These are phyloP conservation scores for Seira sanloemensis DNA, from an alignment of 2,888 invertebrate genomes.

Conservation along the genomic window DNA sequence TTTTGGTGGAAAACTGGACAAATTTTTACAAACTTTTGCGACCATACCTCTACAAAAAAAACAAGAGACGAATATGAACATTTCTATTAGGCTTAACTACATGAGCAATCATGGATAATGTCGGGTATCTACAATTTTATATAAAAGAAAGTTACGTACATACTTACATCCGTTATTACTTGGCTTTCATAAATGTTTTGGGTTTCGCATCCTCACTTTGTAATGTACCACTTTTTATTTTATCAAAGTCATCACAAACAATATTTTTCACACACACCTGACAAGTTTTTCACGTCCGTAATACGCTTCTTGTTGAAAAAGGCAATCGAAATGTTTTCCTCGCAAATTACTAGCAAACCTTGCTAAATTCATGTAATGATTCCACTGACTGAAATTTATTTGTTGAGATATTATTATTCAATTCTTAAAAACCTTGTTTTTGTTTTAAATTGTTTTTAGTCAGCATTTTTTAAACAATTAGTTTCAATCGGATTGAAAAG, in stretches of 20 bases:
- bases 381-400: slow-evolving; percentile 27
- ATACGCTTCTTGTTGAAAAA: slow-evolving; percentile 45
- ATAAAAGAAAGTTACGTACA: neutral
- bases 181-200: no score
- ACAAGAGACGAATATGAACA: neutral
- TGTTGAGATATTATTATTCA: no score
- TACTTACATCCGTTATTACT: no score
- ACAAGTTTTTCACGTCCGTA: slow-evolving; percentile 46
- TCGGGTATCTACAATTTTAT: neutral
- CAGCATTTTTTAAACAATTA: no score
- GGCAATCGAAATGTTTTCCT: slow-evolving; percentile 33
- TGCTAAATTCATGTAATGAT: slow-evolving; percentile 11
- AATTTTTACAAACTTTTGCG: slow-evolving; percentile 37
- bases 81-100: neutral
- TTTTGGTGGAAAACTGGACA: slow-evolving; percentile 35
- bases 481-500: no score
- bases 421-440: no score
- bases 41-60: slow-evolving; percentile 27
- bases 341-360: slow-evolving; percentile 23
- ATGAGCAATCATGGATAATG: neutral
- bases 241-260: slow-evolving; percentile 18
- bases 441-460: no score
- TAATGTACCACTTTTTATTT: neutral
- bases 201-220: neutral
- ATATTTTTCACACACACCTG: slow-evolving; percentile 38